Percentiles rank a stretch among this genome's conserved stretches.
Evolutionary conservation across 2,113 vertebrate species (phyloP).

Genomic region (Alectura lathami): DNA sequence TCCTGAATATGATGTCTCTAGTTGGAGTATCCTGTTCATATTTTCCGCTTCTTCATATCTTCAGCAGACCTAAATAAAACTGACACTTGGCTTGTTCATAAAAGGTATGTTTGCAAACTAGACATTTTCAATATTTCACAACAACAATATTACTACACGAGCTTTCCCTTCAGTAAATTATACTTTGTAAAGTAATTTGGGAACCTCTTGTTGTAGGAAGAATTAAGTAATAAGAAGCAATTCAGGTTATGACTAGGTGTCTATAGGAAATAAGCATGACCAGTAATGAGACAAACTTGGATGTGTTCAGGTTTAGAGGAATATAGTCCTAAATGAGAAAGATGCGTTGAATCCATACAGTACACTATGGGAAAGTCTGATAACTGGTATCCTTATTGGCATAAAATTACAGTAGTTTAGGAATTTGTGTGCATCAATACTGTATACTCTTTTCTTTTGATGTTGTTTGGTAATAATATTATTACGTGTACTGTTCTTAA

Average conservation of each 20-base stretch:
- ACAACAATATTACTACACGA: background rate
- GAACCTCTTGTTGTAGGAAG: background rate
- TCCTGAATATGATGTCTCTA: background rate
- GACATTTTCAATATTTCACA: background rate
- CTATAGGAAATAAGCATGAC: background rate
- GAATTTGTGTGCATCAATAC: background rate
- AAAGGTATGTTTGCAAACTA: background rate
- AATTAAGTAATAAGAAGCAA: background rate
- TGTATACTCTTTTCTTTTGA: background rate
- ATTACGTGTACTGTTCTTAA: background rate
- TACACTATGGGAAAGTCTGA: background rate
- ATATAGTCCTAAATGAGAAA: background rate
- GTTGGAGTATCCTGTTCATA: background rate
- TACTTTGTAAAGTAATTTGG: background rate
- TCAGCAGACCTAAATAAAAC: background rate
- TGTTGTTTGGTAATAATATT: too few species aligned
- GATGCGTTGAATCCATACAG: background rate
- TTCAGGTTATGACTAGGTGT: rapidly evolving
- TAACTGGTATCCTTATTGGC: background rate
- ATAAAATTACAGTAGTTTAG: background rate
- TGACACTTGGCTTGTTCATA: background rate
- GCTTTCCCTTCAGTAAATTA: background rate
- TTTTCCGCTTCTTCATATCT: background rate
- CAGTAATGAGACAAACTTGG: rapidly evolving
- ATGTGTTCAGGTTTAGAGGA: background rate